Conservation (phyloP, 64 coral and sea anemone genomes). For the Trachythela sp. region DNA sequence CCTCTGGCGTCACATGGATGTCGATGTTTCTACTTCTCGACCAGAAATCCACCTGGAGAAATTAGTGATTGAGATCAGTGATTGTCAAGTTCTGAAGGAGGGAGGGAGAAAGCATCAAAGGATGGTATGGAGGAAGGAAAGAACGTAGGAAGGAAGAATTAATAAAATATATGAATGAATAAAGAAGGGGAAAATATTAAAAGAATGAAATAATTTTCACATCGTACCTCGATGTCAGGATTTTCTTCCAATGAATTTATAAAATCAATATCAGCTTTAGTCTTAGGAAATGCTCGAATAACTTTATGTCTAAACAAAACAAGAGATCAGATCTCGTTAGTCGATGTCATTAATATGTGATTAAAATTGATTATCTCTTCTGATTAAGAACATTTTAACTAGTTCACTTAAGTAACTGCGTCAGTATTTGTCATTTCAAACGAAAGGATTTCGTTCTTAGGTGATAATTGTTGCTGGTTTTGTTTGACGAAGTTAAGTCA, state of each 20-base stretch:
- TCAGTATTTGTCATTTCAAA: too few relatives aligned
- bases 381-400: neutral
- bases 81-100: too few relatives aligned
- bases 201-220: too few relatives aligned
- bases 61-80: neutral
- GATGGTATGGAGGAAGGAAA: too few relatives aligned
- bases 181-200: too few relatives aligned
- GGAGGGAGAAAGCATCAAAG: neutral
- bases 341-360: neutral
- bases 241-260: neutral
- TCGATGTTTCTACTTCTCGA: neutral
- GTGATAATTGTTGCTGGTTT: too few relatives aligned
- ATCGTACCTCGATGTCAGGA: neutral
- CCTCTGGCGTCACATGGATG: constrained; percentile 5
- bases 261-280: neutral
- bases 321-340: too few relatives aligned
- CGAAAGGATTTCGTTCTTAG: too few relatives aligned
- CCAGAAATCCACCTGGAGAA: constrained; percentile 12
- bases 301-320: constrained; percentile 20
- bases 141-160: too few relatives aligned
- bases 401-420: too few relatives aligned
- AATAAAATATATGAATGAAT: too few relatives aligned
- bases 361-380: neutral
- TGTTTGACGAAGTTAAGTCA: too few relatives aligned
- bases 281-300: constrained; percentile 9